Base-by-base conservation (phyloP, 2,888 invertebrate genomes). In the Nephrotoma appendiculata region DNA sequence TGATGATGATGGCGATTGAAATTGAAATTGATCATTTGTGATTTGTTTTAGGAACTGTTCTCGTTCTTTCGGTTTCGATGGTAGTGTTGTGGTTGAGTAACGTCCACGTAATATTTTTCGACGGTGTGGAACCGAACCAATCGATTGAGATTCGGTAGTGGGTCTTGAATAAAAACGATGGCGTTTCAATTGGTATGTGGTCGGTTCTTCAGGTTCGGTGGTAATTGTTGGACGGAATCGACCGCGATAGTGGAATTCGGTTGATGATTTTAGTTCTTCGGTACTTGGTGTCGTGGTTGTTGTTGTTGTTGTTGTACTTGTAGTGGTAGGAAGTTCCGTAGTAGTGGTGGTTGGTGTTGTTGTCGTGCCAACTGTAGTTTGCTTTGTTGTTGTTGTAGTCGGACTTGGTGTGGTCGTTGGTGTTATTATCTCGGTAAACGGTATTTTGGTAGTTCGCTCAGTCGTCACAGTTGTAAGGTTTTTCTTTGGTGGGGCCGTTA, bases 181-280 rank as follows among this genome's bases (percentile, higher is more conserved):
- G 31, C 90, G 90, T 86, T 90, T 91, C 0, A 92, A 91, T 0
- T 91, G 89, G 88, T 91, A 92, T 0, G 91, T 92, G 1, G 91
- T 91, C 31, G 91, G 90, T 43, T 88, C 88, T 87, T 91, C 91
- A 11, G 48, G 88, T 0, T 90, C 90, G 71, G 88, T 88, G 0
- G 88, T 88, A 2, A 90, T 90, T 12, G 42, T 42, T 31, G 85
- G 85, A 45, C 85, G 85, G 12, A 91, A 91, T 2, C 91, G 90
- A 1, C 92, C 91, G 19, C 85, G 85, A 45, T 41, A 84, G 15
- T 84, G 84, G 6, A 42, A 43, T n/a, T 84, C 84, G 2, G 84
- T 84, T 84, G 84, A 84, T 9, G 85, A 19, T 71, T 31, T 71
- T 9, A 3, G 0, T 6, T 71, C 71, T 19, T 31, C 71, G 71